Base-by-base conservation (phyloP, 1,140 invertebrate species). In the Scaptodrosophila lebanonensis region DNA sequence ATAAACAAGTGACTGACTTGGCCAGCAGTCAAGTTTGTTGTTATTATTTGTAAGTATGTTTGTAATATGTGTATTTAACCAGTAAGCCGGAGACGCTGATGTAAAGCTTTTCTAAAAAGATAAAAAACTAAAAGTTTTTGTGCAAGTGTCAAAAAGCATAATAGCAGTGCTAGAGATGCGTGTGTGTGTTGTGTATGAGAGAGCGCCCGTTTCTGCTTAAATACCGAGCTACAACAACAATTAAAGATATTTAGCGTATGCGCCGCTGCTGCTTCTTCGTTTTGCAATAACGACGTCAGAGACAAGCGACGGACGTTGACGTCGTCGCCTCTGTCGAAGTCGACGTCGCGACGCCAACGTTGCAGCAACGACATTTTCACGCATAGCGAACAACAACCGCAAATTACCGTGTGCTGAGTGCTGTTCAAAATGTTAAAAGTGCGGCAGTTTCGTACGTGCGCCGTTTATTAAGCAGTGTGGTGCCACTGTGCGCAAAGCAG, bases 201-300 rank as follows among this genome's bases (percentile, higher is more conserved):
- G 61, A 33, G 51, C 29, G n/a, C n/a, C n/a, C n/a, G n/a, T n/a
- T n/a, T n/a, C n/a, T n/a, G 68, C 65, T 64, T 60, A 72, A 79
- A 77, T 60, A 53, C 54, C 56, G 56, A 66, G 40, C 48, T 63
- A 54, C 52, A 77, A 66, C 48, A 64, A 58, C 53, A 76, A 59
- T 69, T 79, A 58, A 61, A 79, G 52, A 73, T 69, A 61, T 82
- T 82, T 61, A 68, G 56, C 66, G 56, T 61, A 73, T 61, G 64
- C 65, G 57, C 56, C 40, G 53, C 44, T 40, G 51, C 47, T 59
- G 57, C 39, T 45, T 45, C 42, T 38, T 66, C 53, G 39, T 42
- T 54, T 64, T 58, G 56, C 68, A 70, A 65, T 36, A 44, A 36
- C 50, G 17, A 43, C 44, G 47, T 54, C 39, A 25, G 22, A 25